These are phyloP conservation scores for Himalopsyche tibetana DNA, from an alignment of 2,888 invertebrate species.

Conservation along the genomic window DNA sequence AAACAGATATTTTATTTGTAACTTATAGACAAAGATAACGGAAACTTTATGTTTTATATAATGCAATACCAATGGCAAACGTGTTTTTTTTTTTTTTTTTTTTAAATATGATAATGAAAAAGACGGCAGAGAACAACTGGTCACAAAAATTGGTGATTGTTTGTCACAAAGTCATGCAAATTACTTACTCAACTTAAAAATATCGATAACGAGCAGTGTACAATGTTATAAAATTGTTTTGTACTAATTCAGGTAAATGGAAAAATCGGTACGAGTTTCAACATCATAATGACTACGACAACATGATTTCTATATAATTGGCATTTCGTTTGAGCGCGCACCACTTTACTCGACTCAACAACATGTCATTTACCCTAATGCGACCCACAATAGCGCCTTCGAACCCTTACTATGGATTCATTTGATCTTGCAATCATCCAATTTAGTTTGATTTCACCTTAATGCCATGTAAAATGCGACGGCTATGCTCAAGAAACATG, in stretches of 20 bases:
- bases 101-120: too few relatives aligned
- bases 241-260: neutral
- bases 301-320: constrained; percentile 56
- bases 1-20: too few relatives aligned
- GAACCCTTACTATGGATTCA: constrained; percentile 54
- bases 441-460: constrained; percentile 57
- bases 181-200: neutral
- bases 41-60: too few relatives aligned
- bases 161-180: neutral
- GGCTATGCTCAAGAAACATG: constrained; percentile 34
- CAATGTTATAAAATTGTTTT: neutral
- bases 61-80: too few relatives aligned
- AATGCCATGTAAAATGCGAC: constrained; percentile 48
- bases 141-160: neutral
- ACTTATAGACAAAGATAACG: too few relatives aligned
- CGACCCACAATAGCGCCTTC: constrained; percentile 49
- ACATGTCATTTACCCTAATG: constrained; percentile 61
- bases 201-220: neutral
- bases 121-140: too few relatives aligned
- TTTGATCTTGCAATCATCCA: constrained; percentile 61
- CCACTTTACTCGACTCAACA: constrained; percentile 47
- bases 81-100: too few relatives aligned
- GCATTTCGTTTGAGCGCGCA: constrained; percentile 53
- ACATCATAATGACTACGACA: constrained; percentile 50
- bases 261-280: constrained; percentile 3